These are phyloP conservation scores for Hippocampus barbouri DNA, from an alignment of 2,113 vertebrate genomes.

Conservation along the genomic window DNA sequence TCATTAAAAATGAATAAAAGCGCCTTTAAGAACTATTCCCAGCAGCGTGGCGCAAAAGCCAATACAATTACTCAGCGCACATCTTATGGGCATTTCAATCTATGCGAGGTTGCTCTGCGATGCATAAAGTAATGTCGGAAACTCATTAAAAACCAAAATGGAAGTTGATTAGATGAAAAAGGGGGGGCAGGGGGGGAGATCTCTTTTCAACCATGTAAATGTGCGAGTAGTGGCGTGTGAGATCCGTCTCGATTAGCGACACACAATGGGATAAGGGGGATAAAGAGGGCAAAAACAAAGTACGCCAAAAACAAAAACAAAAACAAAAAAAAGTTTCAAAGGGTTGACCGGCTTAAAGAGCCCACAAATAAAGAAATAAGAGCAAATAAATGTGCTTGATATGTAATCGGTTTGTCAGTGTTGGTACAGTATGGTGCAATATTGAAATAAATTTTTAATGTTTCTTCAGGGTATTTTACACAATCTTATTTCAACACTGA, in stretches of 20 bases:
- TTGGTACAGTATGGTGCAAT: too few species aligned
- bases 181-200: background rate
- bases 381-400: background rate
- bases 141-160: slow-evolving; percentile 61
- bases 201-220: slow-evolving; percentile 38
- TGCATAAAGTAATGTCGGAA: slow-evolving; percentile 50
- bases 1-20: slow-evolving; percentile 48
- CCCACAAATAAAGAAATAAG: background rate
- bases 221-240: slow-evolving; percentile 40
- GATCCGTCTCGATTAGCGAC: slow-evolving; percentile 48
- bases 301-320: slow-evolving; percentile 15
- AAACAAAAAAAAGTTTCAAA: slow-evolving; percentile 10
- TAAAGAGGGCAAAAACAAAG: slow-evolving; percentile 24
- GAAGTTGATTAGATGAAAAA: slow-evolving; percentile 51
- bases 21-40: slow-evolving; percentile 46
- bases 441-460: too few species aligned
- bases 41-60: slow-evolving; percentile 46
- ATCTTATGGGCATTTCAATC: slow-evolving; percentile 40
- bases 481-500: too few species aligned
- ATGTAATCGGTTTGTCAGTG: background rate
- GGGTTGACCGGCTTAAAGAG: slow-evolving; percentile 21
- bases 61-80: slow-evolving; percentile 50
- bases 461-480: too few species aligned
- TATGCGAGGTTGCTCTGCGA: slow-evolving; percentile 51
- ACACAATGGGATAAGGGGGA: slow-evolving; percentile 17